phyloP scores from a whole-genome alignment of 1,140 invertebrate species.

The Gonioctena quinquepunctata region DNA sequence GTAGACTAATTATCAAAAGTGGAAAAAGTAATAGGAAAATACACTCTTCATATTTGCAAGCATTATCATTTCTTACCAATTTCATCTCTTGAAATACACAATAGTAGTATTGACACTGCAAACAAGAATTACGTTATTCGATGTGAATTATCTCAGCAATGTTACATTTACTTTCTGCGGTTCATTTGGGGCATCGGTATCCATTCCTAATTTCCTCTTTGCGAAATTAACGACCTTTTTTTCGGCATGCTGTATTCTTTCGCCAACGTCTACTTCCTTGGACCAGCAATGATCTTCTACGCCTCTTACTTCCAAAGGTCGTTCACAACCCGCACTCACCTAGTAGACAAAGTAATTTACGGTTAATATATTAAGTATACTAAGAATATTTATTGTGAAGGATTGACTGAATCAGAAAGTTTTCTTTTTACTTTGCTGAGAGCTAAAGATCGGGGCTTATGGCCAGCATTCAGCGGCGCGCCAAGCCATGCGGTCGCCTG shows the following conservation, averaged over 20 bases:
- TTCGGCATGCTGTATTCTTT: slow-evolving; percentile 34
- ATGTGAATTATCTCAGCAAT: background rate
- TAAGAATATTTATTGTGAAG: too few relatives aligned
- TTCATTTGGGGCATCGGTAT: slow-evolving; percentile 26
- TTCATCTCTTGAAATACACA: slow-evolving; percentile 43
- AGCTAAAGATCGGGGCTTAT: too few relatives aligned
- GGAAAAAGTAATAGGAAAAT: background rate
- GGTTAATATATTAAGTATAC: too few relatives aligned
- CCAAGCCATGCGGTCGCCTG: too few relatives aligned
- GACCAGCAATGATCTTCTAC: slow-evolving; percentile 39
- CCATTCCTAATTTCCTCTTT: slow-evolving; percentile 41
- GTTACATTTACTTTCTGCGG: slow-evolving; percentile 31
- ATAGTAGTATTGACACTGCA: slow-evolving; percentile 48
- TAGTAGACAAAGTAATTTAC: slow-evolving; percentile 5
- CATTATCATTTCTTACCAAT: slow-evolving; percentile 32
- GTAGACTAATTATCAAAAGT: too few relatives aligned
- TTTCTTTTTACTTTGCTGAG: too few relatives aligned
- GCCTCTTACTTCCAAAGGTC: slow-evolving; percentile 22
- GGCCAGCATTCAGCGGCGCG: too few relatives aligned
- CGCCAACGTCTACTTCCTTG: slow-evolving; percentile 32
- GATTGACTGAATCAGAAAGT: too few relatives aligned
- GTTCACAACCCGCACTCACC: slow-evolving; percentile 26
- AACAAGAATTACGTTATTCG: slow-evolving; percentile 22
- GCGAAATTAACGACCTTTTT: slow-evolving; percentile 44
- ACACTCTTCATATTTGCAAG: too few relatives aligned